Evolutionary conservation across 2,888 invertebrate genomes (phyloP), one percentile per base, ranked within the genome.

Genomic region (Autographa pulchrina): DNA sequence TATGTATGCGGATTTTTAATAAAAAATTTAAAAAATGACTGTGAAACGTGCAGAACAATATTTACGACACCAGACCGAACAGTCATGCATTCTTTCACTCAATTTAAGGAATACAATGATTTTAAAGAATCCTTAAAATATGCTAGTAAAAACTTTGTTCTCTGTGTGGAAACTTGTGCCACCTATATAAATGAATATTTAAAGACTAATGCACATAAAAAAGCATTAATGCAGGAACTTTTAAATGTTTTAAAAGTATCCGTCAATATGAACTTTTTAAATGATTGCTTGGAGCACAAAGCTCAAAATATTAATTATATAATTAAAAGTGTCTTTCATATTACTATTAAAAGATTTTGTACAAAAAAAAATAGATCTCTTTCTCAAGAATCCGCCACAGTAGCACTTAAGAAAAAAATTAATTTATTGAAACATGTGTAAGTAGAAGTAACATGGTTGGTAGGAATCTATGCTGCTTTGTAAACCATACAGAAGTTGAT

Each of bases 1-100:
- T 74, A 74, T 74, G 68, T 74, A 25, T 68, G 67, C 38, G 68
- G 68, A 13, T 74, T 74, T 62, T 65, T 71, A 32, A 32, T 60
- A 2, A 74, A 71, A 68, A 60, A 62, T 59, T 38, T 56, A n/a
- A 59, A 59, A 48, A 60, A 63, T n/a, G 18, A 9, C 31, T 63
- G 63, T 48, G 52, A 63, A 52, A 35, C 52, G 32, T 63, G 63
- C 32, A 48, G 32, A 31, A 54, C 48, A 7, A 54, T 32, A 52
- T 63, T 62, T 43, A 52, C 32, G 8, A 35, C 63, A 32, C 52
- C 31, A 35, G 9, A n/a, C 52, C 32, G 48, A 32, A 48, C 48
- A 54, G 48, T 48, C 32, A 32, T 52, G 52, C 63, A 63, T 63
- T 52, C 32, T 32, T 63, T 63, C 52, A 32, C 18, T 32, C 48